These are phyloP conservation scores for Aphidoletes aphidimyza DNA, from an alignment of 2,888 invertebrate species.

Conservation along the genomic window DNA sequence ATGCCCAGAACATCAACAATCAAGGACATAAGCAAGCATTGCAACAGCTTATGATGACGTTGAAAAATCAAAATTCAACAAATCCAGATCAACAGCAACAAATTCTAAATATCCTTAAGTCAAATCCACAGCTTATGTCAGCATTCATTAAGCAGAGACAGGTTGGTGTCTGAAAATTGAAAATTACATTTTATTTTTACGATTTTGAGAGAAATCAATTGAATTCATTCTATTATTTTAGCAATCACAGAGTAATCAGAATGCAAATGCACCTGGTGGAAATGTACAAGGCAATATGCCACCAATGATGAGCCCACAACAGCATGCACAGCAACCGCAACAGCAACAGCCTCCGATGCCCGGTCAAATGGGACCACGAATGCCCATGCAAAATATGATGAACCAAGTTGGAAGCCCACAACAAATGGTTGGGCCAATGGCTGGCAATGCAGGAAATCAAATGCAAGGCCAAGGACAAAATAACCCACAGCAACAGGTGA, in stretches of 20 bases:
- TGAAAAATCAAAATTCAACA: conserved; percentile 85
- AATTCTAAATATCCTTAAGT: conserved; percentile 88
- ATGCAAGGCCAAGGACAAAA: conserved; percentile 21
- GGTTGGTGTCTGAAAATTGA: conserved; percentile 63
- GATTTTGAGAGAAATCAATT: not conserved
- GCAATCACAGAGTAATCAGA: conserved; percentile 61
- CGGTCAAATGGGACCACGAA: conserved; percentile 66
- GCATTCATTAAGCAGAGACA: conserved; percentile 91
- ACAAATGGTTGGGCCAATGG: not conserved
- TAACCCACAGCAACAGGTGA: conserved; percentile 6
- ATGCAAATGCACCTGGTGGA: conserved; percentile 63
- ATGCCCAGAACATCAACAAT: conserved; percentile 61
- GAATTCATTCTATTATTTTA: not conserved
- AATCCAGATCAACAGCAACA: conserved; percentile 89
- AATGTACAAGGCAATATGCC: conserved; percentile 64
- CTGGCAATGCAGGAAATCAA: conserved; percentile 5
- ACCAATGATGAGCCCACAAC: conserved; percentile 65
- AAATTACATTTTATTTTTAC: not conserved
- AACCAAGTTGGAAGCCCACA: not conserved
- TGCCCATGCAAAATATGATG: conserved; percentile 64
- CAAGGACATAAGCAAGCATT: conserved; percentile 74
- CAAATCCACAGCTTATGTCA: conserved; percentile 94
- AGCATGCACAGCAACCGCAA: conserved; percentile 61
- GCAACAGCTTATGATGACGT: conserved; percentile 87
- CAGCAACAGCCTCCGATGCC: conserved; percentile 69